Base-by-base conservation (phyloP, 2,888 invertebrate genomes). In the Drosophila kanekoi region DNA sequence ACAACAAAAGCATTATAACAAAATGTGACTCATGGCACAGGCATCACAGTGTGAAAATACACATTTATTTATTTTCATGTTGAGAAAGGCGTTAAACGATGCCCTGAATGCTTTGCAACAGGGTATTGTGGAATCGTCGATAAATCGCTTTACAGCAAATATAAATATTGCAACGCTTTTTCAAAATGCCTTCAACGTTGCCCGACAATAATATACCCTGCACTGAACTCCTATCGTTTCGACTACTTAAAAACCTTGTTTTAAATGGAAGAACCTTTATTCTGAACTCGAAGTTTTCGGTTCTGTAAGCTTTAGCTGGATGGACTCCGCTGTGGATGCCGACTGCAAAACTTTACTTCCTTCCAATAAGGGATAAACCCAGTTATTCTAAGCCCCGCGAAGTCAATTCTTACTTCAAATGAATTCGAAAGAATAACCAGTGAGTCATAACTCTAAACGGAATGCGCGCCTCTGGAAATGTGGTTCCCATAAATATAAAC, bases 11-110 rank as follows among this genome's bases (percentile, higher is more conserved):
- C 64, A 61, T 64, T 74, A 54, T 60, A 61, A 49, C 14, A 47
- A 74, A 70, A 60, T 74, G 60, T 74, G 73, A 77, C 59, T 77
- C 73, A 76, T 51, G 18, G 41, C 40, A 28, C 52, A 70, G 58
- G 44, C 47, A 60, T 52, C 64, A 70, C 44, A 71, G 43, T 57
- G 49, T 57, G 41, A 63, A 60, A 44, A 62, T 66, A 43, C 18
- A 20, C 18, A 51, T 57, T 44, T 44, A 63, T 59, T 59, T 58
- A 43, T 54, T 61, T 70, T 60, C 18, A 61, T 52, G 38, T 60
- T 71, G 59, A 59, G 72, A 56, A 72, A 77, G 62, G 56, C 63
- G 60, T 63, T 51, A 53, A 76, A 38, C 41, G 44, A 1, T 49
- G 54, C 48, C 38, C 8, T 2, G 3, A 4, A 13, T 37, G 37